phyloP scores from a whole-genome alignment of 2,888 invertebrate genomes.

The Ectemnius lituratus region DNA sequence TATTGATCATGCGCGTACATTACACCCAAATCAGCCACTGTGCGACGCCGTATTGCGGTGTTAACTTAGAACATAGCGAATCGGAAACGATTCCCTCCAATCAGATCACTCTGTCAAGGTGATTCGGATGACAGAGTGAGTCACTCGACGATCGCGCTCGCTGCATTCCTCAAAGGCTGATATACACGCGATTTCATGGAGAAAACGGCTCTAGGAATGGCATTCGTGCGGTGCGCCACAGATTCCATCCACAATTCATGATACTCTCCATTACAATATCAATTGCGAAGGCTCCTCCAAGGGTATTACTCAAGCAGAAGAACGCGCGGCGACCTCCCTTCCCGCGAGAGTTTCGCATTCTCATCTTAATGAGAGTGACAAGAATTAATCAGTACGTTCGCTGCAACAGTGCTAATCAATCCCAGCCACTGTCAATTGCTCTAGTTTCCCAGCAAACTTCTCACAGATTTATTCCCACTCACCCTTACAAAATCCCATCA shows the following conservation, averaged over 20 bases:
- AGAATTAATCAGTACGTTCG: neutral
- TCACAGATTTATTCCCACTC: neutral
- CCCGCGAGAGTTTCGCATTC: neutral
- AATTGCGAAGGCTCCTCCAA: slow-evolving; percentile 2
- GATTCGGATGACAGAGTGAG: slow-evolving; percentile 56
- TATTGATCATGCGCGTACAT: too few relatives aligned
- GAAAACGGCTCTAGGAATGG: slow-evolving; percentile 30
- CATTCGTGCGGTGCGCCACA: slow-evolving; percentile 18
- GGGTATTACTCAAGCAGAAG: slow-evolving; percentile 2
- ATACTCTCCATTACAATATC: slow-evolving; percentile 32
- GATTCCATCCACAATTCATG: slow-evolving; percentile 21
- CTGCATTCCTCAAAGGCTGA: slow-evolving; percentile 46
- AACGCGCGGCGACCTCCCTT: neutral
- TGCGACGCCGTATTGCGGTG: slow-evolving; percentile 28
- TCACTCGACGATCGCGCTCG: slow-evolving; percentile 43
- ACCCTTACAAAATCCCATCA: too few relatives aligned
- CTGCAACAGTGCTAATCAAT: slow-evolving; percentile 26
- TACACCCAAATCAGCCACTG: too few relatives aligned
- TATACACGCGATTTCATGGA: slow-evolving; percentile 40
- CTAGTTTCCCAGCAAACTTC: neutral
- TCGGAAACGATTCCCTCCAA: slow-evolving; percentile 42
- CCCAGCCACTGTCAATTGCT: slow-evolving; percentile 16
- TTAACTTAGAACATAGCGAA: slow-evolving; percentile 57
- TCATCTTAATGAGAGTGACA: neutral
- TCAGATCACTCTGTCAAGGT: slow-evolving; percentile 51